Evolutionary conservation across 2,113 vertebrate genomes (phyloP), one percentile per base, ranked within the genome.

Genomic region (Alectura lathami): DNA sequence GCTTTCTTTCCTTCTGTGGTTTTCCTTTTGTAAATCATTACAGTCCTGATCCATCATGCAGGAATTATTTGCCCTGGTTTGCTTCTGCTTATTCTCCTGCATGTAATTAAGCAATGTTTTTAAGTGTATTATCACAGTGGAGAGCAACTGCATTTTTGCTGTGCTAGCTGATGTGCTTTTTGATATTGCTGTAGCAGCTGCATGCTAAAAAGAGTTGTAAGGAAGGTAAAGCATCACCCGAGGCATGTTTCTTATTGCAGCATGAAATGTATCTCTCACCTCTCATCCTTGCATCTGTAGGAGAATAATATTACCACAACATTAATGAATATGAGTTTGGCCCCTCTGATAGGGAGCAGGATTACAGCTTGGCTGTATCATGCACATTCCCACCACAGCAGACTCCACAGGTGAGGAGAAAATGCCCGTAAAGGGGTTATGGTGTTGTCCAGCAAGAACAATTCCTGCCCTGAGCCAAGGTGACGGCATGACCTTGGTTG

Each of bases 131-230:
- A 83, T 95, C 79, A 40, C 78, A 78, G 72, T 59, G 47, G 87
- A 95, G 87, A 89, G 89, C 60, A 95, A 36, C 59, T 56, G 68
- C 78, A 9, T 69, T 94, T 96, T 91, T 94, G 78, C 93, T 95
- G 89, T 66, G 77, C 81, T 89, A 48, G 89, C 74, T 95, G 85
- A 95, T 97, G 73, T 77, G 87, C 82, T 93, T 89, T 94, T 88
- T 89, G 94, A 92, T 95, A 94, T 63, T 86, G 67, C 82, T 81
- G 68, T 87, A 75, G 51, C 82, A 96, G 78, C 89, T 96, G 94
- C 79, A n/a, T 40, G 75, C 94, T 95, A 86, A 88, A 85, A 95
- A 87, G 91, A 80, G 75, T 93, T 89, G 82, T 88, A 92, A 89
- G 45, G 54, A 91, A 85, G 82, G 63, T 57, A 76, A 6, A 96